Conservation (phyloP, 2,888 invertebrate genomes). For the Piscicola geometra region DNA sequence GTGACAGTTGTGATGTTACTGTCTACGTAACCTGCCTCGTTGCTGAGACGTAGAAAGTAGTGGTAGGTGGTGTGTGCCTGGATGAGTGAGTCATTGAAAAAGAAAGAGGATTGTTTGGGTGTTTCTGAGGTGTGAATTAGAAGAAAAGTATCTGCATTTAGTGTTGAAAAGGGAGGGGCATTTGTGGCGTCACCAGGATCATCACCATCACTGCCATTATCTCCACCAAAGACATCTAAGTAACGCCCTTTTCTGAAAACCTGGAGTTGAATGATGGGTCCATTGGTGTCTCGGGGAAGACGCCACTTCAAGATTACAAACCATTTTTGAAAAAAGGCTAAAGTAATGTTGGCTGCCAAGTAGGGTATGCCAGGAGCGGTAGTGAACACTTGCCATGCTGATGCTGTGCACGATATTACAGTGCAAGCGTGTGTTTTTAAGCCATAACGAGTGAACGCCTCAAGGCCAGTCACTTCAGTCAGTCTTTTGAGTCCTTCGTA, state of each 20-base stretch:
- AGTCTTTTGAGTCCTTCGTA: background rate
- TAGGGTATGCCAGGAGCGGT: background rate
- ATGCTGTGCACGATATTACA: background rate
- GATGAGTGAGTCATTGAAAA: background rate
- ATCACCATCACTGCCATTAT: background rate
- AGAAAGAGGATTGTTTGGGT: background rate
- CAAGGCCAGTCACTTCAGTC: background rate
- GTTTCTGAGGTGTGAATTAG: too few species aligned
- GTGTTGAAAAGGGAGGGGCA: background rate
- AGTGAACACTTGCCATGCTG: background rate
- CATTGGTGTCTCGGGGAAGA: background rate
- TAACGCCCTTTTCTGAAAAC: background rate
- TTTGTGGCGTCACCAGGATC: background rate
- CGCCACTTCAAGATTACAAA: background rate
- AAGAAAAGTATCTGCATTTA: too few species aligned
- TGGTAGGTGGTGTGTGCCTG: background rate
- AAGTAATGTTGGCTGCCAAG: background rate
- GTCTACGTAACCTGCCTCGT: conserved; percentile 2
- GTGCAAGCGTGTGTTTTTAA: background rate
- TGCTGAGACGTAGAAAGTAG: background rate
- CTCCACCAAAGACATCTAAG: background rate
- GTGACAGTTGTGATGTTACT: background rate
- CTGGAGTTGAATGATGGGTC: background rate
- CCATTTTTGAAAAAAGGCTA: too few species aligned
- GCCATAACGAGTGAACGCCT: background rate